Percentiles rank a stretch among this genome's conserved stretches.
These are phyloP conservation scores for Clarias magur DNA, from an alignment of 2,113 vertebrate species.

Conservation along the genomic window DNA sequence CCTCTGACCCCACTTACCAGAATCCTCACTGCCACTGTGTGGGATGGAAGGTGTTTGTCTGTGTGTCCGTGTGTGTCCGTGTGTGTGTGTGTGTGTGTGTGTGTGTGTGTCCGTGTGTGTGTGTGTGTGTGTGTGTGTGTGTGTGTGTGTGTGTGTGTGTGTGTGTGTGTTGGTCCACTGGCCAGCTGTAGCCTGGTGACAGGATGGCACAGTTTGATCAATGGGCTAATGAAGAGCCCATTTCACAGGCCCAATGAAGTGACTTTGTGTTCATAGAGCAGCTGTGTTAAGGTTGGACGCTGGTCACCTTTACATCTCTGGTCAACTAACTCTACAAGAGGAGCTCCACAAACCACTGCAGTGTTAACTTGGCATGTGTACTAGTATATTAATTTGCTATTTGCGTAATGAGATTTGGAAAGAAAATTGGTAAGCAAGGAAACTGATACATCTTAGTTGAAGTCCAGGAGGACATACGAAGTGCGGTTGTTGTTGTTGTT, in stretches of 20 bases:
- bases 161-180: conserved; percentile 59
- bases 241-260: conserved; percentile 75
- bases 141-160: conserved; percentile 57
- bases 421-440: conserved; percentile 4
- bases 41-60: conserved; percentile 55
- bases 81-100: conserved; percentile 53
- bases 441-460: conserved; percentile 33
- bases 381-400: not conserved
- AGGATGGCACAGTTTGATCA: conserved; percentile 80
- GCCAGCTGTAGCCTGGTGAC: conserved; percentile 78
- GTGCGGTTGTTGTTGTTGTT: not conserved
- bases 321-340: conserved; percentile 38
- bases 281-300: conserved; percentile 31
- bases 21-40: conserved; percentile 67
- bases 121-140: conserved; percentile 54
- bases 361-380: not conserved
- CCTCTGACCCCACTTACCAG: conserved; percentile 81
- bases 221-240: conserved; percentile 78
- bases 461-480: conserved; percentile 14
- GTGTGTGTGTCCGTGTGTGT: conserved; percentile 55
- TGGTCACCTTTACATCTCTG: conserved; percentile 40
- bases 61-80: conserved; percentile 29
- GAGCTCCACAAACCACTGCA: not conserved
- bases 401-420: conserved; percentile 17
- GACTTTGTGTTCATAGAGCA: conserved; percentile 56